phyloP scores from a whole-genome alignment of 92 coral and sea anemone genomes.

The Paramuricea clavata region DNA sequence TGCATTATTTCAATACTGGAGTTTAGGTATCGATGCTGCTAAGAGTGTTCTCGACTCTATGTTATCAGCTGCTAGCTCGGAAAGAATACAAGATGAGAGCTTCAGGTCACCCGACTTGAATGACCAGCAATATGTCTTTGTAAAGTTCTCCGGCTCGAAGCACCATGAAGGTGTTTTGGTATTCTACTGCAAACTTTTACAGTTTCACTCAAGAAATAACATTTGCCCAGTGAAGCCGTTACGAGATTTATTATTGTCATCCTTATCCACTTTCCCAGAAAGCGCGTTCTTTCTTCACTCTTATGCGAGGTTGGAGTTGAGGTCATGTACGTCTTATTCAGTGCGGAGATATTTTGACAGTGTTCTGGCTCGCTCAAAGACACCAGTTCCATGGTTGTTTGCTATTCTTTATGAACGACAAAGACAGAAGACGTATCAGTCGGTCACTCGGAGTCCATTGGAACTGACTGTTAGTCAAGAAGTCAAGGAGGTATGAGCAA shows the following conservation, averaged over 20 bases:
- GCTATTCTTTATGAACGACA: conserved; percentile 79
- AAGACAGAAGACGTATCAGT: conserved; percentile 67
- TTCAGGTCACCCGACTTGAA: too few species aligned
- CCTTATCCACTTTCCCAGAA: conserved; percentile 73
- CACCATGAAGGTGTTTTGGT: conserved; percentile 74
- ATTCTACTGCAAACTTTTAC: conserved; percentile 71
- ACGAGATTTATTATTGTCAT: conserved; percentile 24
- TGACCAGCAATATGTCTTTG: too few species aligned
- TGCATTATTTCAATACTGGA: conserved; percentile 84
- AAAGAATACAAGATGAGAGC: conserved; percentile 21
- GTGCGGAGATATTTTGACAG: conserved; percentile 88
- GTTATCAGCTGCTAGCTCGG: conserved; percentile 35
- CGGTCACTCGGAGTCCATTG: conserved; percentile 59
- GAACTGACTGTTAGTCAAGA: not conserved
- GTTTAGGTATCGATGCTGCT: conserved; percentile 80
- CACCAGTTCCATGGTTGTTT: conserved; percentile 88
- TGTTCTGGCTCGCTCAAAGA: conserved; percentile 61
- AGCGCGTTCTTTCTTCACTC: conserved; percentile 80
- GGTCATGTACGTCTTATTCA: conserved; percentile 81
- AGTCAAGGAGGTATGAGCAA: not conserved
- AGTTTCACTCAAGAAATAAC: conserved; percentile 68
- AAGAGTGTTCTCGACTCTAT: conserved; percentile 60
- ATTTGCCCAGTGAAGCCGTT: conserved; percentile 70
- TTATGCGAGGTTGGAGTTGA: conserved; percentile 76
- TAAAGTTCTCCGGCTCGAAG: conserved; percentile 41